Conservation (phyloP, 2,113 vertebrate genomes). For the Trogon surrucura region DNA sequence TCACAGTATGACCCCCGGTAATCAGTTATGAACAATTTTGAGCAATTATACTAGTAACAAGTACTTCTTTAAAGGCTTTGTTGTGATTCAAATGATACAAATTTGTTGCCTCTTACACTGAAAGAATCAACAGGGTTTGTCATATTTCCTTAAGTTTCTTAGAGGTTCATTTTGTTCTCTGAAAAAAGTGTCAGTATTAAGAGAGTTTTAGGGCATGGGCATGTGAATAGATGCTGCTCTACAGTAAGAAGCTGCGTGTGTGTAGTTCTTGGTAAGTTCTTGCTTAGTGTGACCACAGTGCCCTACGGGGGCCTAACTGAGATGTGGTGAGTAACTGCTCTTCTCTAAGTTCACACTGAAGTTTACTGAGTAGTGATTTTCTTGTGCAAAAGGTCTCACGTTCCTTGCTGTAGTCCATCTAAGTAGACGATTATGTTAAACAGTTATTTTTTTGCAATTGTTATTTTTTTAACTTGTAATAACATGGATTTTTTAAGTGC, state of each 20-base stretch:
- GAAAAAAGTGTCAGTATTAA: not conserved
- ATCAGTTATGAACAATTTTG: not conserved
- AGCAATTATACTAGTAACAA: not conserved
- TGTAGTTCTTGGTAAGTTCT: not conserved
- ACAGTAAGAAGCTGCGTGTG: not conserved
- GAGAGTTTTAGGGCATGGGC: not conserved
- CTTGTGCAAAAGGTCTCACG: not conserved
- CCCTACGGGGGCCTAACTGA: rapidly evolving
- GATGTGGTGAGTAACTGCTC: not conserved
- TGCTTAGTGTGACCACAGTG: not conserved
- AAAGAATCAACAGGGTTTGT: not conserved
- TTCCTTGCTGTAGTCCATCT: not conserved
- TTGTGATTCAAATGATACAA: rapidly evolving
- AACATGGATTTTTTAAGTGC: not conserved
- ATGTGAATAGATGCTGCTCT: not conserved
- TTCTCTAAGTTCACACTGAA: not conserved
- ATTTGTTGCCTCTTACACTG: not conserved
- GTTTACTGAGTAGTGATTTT: not conserved
- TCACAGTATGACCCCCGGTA: not conserved
- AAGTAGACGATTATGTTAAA: not conserved
- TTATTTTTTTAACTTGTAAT: not conserved
- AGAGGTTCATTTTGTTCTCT: not conserved
- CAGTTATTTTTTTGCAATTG: not conserved
- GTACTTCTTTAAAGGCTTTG: not conserved
- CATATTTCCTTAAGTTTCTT: not conserved